Conservation (phyloP, 2,888 invertebrate genomes). For the Drosophila picticornis region DNA sequence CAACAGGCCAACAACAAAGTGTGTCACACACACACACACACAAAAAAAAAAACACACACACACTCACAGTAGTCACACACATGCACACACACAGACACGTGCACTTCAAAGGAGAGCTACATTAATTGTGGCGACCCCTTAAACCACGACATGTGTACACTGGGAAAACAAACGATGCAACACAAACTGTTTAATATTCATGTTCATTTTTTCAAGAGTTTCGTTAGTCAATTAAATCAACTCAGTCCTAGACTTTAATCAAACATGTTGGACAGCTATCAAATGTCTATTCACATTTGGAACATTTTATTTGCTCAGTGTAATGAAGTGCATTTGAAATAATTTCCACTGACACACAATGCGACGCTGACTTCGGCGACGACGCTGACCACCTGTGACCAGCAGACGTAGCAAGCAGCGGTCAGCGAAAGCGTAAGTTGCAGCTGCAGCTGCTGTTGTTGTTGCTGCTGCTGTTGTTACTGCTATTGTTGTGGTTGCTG, state of each 20-base stretch:
- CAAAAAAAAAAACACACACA: too few relatives aligned
- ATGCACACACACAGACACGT: conserved; percentile 4
- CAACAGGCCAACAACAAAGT: conserved; percentile 70
- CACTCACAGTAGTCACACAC: conserved; percentile 6
- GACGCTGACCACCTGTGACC: conserved; percentile 66
- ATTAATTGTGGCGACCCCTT: conserved; percentile 19
- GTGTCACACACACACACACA: conserved; percentile 37
- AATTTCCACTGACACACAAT: conserved; percentile 31
- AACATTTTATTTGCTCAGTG: background rate
- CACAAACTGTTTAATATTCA: background rate
- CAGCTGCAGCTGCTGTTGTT: conserved; percentile 34
- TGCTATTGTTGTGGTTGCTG: background rate
- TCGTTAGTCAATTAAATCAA: background rate
- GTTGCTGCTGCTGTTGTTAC: conserved; percentile 3
- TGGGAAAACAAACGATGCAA: background rate
- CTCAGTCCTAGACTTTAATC: background rate
- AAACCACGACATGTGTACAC: conserved; percentile 8
- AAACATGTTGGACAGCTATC: background rate
- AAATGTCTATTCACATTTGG: background rate
- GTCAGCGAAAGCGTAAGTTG: conserved; percentile 71
- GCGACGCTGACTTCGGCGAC: conserved; percentile 18
- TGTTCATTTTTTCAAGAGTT: background rate
- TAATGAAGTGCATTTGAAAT: conserved; percentile 18
- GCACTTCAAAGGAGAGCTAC: conserved; percentile 21
- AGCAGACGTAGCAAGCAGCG: conserved; percentile 54